A percentile compares a stretch with the other conserved stretches of the same genome.
These are phyloP conservation scores for Opisthograptis luteolata DNA, from an alignment of 2,888 invertebrate species.

Conservation along the genomic window DNA sequence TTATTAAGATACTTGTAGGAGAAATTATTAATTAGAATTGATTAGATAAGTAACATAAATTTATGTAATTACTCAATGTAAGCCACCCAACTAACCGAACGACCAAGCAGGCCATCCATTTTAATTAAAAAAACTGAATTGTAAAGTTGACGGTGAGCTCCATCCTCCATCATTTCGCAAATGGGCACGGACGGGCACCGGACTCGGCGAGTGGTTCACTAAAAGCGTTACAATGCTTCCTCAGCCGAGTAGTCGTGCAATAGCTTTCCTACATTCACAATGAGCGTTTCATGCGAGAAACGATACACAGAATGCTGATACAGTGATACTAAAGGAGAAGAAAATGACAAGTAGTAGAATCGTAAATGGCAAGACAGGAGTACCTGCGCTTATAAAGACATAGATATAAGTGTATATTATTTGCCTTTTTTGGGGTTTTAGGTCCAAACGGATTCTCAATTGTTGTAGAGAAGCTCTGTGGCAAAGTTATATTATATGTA, in stretches of 20 bases:
- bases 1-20: too few species aligned
- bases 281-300: slow-evolving; percentile 30
- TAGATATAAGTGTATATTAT: too few species aligned
- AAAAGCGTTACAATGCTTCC: slow-evolving; percentile 39
- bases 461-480: too few species aligned
- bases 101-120: neutral
- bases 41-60: neutral
- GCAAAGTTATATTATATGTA: too few species aligned
- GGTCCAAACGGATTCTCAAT: too few species aligned
- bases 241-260: slow-evolving; percentile 24
- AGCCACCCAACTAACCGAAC: neutral
- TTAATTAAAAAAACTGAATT: neutral
- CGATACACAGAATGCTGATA: slow-evolving; percentile 26
- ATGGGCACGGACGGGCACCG: slow-evolving; percentile 20
- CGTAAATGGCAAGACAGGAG: neutral
- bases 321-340: slow-evolving; percentile 19
- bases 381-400: too few species aligned
- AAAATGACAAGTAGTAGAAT: slow-evolving; percentile 1
- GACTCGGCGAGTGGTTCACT: slow-evolving; percentile 35
- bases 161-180: slow-evolving; percentile 16
- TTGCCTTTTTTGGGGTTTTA: too few species aligned
- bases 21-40: too few species aligned
- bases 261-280: slow-evolving; percentile 31
- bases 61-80: neutral
- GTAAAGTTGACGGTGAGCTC: slow-evolving; percentile 1